Evolutionary conservation across 2,797 vertebrate genomes (phyloP), one percentile per base, ranked within the genome.

Genomic region (Psittacula echo): DNA sequence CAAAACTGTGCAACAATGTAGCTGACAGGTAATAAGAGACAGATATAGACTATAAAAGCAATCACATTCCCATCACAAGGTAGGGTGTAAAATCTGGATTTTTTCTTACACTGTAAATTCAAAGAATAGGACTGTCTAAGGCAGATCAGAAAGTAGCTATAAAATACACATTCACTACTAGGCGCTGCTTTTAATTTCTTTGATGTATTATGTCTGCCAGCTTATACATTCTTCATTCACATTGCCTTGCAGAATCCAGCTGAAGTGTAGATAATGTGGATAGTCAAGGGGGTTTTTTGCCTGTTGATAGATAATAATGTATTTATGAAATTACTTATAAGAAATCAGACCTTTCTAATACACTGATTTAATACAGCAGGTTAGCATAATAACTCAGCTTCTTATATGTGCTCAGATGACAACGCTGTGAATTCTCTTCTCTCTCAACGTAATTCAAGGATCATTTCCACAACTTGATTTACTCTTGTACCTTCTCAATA

Each of bases 401-500:
- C 54, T 80, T 48, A 7, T 32, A 11, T 17, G 20, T 48, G 23
- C 20, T 29, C n/a, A 24, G 62, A 45, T 85, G 61, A 71, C 51
- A 85, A 45, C 23, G 13, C 24, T 48, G 32, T 67, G 75, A 67
- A 79, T 92, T 58, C 44, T 89, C n/a, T 67, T 61, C 21, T 72
- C n/a, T 72, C 67, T 71, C 47, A 54, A 30, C 20, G 70, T 85
- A 94, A 96, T 87, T 85, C 67, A 85, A 67, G 50, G 47, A 93
- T 85, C 61, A 71, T 82, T 91, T 96, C 92, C 56, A 60, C 72
- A 87, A 12, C 37, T 56, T 74, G 54, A 89, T 91, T 94, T 92
- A 83, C 30, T 56, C 67, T 85, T 74, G 22, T 54, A 32, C 26
- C 44, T 74, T 93, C 56, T 93, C 72, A 56, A 74, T 29, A 34